Conservation (phyloP, 1,140 invertebrate species). For the Drosophila lini region DNA sequence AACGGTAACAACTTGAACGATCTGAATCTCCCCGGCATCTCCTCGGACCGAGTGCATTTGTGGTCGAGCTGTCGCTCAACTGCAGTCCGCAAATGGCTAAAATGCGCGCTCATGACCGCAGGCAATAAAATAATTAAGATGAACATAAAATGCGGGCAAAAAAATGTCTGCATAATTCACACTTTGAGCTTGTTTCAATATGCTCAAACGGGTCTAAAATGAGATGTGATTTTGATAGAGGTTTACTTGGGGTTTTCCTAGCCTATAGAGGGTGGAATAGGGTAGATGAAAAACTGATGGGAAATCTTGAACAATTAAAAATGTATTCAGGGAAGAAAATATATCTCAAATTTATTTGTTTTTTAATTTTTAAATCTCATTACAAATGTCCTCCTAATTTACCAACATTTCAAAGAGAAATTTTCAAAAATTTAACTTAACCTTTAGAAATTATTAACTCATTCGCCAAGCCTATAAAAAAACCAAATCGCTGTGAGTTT, state of each 20-base stretch:
- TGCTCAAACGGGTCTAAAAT: constrained; percentile 33
- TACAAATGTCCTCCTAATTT: not conserved
- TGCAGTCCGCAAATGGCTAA: constrained; percentile 77
- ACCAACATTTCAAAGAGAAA: not conserved
- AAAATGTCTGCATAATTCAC: constrained; percentile 77
- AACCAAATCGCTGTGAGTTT: not conserved
- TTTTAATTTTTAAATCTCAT: not conserved
- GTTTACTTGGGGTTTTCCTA: constrained; percentile 14
- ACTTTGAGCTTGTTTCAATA: constrained; percentile 58
- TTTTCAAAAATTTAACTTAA: not conserved
- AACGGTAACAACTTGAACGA: constrained; percentile 76
- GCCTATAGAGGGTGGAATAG: not conserved
- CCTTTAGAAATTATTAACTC: not conserved
- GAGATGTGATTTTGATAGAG: constrained; percentile 19
- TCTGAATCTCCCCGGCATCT: constrained; percentile 44
- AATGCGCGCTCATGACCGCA: constrained; percentile 80
- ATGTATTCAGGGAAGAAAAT: too few species aligned
- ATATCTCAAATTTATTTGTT: too few species aligned
- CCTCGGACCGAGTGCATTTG: constrained; percentile 38
- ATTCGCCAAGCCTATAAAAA: not conserved
- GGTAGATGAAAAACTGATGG: not conserved
- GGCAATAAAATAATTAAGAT: constrained; percentile 82
- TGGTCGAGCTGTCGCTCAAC: constrained; percentile 60
- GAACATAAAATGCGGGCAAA: constrained; percentile 50
- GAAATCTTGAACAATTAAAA: too few species aligned